Evolutionary conservation across 2,888 invertebrate species (phyloP).

Genomic region (Raillietiella orientalis): DNA sequence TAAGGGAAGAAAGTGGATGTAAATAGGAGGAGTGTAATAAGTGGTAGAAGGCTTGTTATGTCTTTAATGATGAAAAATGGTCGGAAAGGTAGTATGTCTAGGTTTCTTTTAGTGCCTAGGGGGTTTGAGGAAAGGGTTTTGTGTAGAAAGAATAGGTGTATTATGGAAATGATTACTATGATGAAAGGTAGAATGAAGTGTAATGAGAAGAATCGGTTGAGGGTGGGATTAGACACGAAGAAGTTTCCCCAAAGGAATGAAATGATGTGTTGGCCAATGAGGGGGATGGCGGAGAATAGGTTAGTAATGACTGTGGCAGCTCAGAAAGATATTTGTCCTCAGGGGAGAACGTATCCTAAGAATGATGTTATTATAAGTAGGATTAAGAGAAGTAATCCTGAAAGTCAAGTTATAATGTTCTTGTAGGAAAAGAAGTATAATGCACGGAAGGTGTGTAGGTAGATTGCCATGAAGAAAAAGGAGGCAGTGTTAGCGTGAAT

Average conservation of each 20-base stretch:
- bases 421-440: conserved; percentile 18
- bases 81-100: conserved; percentile 32
- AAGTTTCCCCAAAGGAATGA: conserved; percentile 43
- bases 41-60: conserved; percentile 22
- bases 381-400: conserved; percentile 29
- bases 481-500: conserved; percentile 35
- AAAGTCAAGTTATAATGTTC: conserved; percentile 23
- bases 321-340: conserved; percentile 52
- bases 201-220: conserved; percentile 39
- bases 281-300: conserved; percentile 32
- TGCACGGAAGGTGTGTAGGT: conserved; percentile 30
- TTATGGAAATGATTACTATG: conserved; percentile 22
- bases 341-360: conserved; percentile 39
- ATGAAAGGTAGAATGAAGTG: conserved; percentile 39
- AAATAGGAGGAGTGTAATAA: conserved; percentile 19
- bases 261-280: conserved; percentile 25
- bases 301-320: conserved; percentile 48
- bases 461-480: conserved; percentile 33
- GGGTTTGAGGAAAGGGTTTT: conserved; percentile 32
- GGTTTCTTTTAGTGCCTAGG: conserved; percentile 25
- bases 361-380: conserved; percentile 34
- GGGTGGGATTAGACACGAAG: conserved; percentile 32
- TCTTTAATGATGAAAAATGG: conserved; percentile 30
- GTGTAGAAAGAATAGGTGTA: conserved; percentile 29
- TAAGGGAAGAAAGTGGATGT: conserved; percentile 22